These are phyloP conservation scores for Epistrophe eligans DNA, from an alignment of 2,888 invertebrate species.

Conservation along the genomic window DNA sequence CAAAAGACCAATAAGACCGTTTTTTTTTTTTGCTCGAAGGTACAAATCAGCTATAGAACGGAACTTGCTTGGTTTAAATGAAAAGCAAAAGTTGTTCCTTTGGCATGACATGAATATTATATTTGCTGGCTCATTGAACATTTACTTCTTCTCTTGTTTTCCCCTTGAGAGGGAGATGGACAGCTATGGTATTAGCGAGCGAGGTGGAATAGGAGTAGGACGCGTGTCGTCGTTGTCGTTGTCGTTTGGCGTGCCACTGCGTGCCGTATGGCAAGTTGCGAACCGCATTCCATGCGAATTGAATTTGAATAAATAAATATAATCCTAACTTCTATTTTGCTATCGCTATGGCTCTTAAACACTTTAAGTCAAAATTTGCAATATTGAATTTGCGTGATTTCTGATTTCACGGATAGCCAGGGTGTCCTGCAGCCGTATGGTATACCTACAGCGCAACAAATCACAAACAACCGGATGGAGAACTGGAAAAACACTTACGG, in stretches of 20 bases:
- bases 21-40: conserved; percentile 26
- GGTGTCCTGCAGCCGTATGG: conserved; percentile 53
- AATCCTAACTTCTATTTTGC: conserved; percentile 21
- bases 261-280: conserved; percentile 70
- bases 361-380: conserved; percentile 52
- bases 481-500: conserved; percentile 64
- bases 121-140: conserved; percentile 63
- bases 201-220: conserved; percentile 34
- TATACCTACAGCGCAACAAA: background rate
- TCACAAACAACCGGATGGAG: conserved; percentile 63
- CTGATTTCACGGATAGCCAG: conserved; percentile 29
- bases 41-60: conserved; percentile 64
- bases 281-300: conserved; percentile 71
- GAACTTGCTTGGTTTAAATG: conserved; percentile 74
- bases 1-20: conserved; percentile 51
- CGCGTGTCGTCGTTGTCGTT: conserved; percentile 28
- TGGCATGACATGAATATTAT: conserved; percentile 75
- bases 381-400: conserved; percentile 64
- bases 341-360: conserved; percentile 55
- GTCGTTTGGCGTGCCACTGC: conserved; percentile 74
- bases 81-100: conserved; percentile 76
- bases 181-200: background rate
- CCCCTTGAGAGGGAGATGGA: conserved; percentile 29
- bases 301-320: conserved; percentile 63
- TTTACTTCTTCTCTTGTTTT: conserved; percentile 58